Percentiles rank a stretch among this genome's conserved stretches.
phyloP scores from a whole-genome alignment of 2,797 vertebrate genomes.

The Coccyzus lansbergi region DNA sequence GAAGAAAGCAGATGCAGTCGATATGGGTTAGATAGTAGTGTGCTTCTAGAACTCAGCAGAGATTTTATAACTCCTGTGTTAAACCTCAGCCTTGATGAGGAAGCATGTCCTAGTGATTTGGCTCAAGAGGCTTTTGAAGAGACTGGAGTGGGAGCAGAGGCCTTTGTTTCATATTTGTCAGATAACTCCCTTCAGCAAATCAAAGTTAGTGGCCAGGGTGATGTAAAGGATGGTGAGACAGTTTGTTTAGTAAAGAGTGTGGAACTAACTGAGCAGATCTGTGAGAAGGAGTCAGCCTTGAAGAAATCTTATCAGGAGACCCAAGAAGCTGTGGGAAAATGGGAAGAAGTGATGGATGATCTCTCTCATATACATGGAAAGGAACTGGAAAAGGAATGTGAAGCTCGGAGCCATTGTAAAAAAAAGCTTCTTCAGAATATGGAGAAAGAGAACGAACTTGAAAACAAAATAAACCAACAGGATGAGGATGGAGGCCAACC shows the following conservation, averaged over 20 bases:
- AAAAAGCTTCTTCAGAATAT: slow-evolving; percentile 41
- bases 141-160: slow-evolving; percentile 1
- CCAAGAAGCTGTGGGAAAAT: slow-evolving; percentile 73
- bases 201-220: not conserved
- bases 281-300: slow-evolving; percentile 79
- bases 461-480: slow-evolving; percentile 10
- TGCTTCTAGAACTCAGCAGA: slow-evolving; percentile 72
- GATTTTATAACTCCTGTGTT: not conserved
- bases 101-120: not conserved
- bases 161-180: not conserved
- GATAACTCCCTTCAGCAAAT: not conserved
- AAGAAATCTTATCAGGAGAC: slow-evolving; percentile 72
- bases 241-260: slow-evolving; percentile 73
- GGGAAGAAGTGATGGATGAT: slow-evolving; percentile 65
- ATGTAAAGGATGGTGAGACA: slow-evolving; percentile 49
- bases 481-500: not conserved
- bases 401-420: not conserved
- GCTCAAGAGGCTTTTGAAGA: not conserved
- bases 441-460: slow-evolving; percentile 60
- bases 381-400: slow-evolving; percentile 76
- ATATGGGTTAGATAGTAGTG: slow-evolving; percentile 77
- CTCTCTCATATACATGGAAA: slow-evolving; percentile 55
- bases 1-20: slow-evolving; percentile 73
- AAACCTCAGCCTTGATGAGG: not conserved
- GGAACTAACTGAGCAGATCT: slow-evolving; percentile 79